These are phyloP conservation scores for Rhinoderma darwinii DNA, from an alignment of 2,113 vertebrate species.

Conservation along the genomic window DNA sequence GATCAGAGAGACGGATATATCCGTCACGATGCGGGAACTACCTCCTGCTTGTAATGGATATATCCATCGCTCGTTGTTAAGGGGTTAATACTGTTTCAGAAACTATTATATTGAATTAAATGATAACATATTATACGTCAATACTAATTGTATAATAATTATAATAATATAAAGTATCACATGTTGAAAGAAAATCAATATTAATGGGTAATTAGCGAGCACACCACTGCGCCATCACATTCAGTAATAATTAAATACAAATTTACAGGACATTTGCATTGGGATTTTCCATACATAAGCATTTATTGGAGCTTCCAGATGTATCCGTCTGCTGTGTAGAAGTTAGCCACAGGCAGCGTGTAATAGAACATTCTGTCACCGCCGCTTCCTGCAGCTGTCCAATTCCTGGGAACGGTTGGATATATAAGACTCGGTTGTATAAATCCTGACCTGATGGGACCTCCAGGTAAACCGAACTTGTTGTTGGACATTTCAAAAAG, in stretches of 20 bases:
- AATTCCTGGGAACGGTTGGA: background rate
- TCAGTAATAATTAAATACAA: background rate
- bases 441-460: constrained; percentile 4
- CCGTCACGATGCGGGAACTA: too few relatives aligned
- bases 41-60: too few relatives aligned
- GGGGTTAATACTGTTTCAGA: too few relatives aligned
- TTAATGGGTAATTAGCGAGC: too few relatives aligned
- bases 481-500: background rate
- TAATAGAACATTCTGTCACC: constrained; percentile 8
- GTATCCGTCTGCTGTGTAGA: background rate
- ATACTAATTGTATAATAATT: too few relatives aligned
- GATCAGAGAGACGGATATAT: too few relatives aligned
- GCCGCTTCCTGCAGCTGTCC: constrained; percentile 5
- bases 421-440: background rate
- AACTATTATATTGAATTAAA: too few relatives aligned
- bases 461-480: background rate
- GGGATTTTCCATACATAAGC: background rate
- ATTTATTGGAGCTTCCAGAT: constrained; percentile 7
- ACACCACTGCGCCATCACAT: too few relatives aligned
- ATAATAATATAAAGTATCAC: too few relatives aligned
- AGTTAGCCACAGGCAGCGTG: constrained; percentile 11
- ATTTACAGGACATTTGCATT: background rate
- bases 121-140: too few relatives aligned
- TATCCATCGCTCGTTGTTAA: too few relatives aligned
- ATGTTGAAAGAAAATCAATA: too few relatives aligned